Evolutionary conservation across 92 coral and sea anemone species (phyloP), one percentile per base, ranked within the genome.

Genomic region (Umimayanthus kanabou): DNA sequence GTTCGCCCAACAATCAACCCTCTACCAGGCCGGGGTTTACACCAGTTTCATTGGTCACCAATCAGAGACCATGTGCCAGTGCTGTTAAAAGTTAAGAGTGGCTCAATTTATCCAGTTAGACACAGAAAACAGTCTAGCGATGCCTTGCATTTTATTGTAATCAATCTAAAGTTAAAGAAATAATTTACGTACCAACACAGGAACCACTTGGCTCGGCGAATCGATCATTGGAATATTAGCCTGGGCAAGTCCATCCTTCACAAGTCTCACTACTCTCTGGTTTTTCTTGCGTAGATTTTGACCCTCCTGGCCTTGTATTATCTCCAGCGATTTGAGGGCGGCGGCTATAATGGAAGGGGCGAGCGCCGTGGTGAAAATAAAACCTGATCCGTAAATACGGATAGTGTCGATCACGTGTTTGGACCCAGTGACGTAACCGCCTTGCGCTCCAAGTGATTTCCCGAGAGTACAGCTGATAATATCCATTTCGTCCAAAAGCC

Each of bases 331-430:
- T 26, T 70, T 70, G 37, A 33, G 75, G 37, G 75, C 75, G 29
- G 78, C 75, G 33, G 45, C 43, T 73, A 39, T 37, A 29, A 29
- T 73, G 29, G 55, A 39, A 76, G 98, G 98, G 10, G 98, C 96
- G 14, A 94, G 85, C 14, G 98, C 91, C n/a, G 98, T 96, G 74
- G 98, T 96, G 85, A 96, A 96, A 88, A 96, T 96, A 39, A 96
- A 94, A 28, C 84, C 84, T 14, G 72, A 29, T 16, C 69, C 84
- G 47, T 50, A 80, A 80, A 72, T 80, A 37, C 84, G 84, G 39
- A 80, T 80, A 7, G 67, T 80, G 25, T 80, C 84, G 28, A 80
- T 58, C 72, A 80, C 20, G 28, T 53, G 70, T 43, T 76, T 76
- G 9, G 80, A 76, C 80, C 80, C 80, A 9, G 71, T 28, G n/a